Percentiles rank a stretch among this genome's conserved stretches.
Conservation (phyloP, 2,797 vertebrate species). For the Muscicapa striata region DNA sequence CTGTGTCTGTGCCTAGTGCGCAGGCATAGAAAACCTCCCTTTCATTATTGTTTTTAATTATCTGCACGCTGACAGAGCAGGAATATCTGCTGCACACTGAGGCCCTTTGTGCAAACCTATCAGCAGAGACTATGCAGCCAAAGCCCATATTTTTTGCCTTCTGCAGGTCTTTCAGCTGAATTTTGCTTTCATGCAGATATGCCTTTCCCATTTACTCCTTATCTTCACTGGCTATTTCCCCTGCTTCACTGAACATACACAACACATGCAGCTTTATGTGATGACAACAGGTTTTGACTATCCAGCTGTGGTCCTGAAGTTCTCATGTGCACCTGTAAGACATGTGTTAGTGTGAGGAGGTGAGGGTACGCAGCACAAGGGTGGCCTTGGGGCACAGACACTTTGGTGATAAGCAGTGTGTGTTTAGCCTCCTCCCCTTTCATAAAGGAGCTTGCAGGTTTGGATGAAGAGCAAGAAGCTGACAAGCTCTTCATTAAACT, state of each 20-base stretch:
- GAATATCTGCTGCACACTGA: slow-evolving; percentile 21
- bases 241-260: background rate
- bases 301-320: background rate
- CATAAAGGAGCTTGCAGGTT: background rate
- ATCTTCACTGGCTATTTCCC: background rate
- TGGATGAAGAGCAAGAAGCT: background rate
- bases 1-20: background rate
- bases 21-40: background rate
- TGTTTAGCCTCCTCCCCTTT: background rate
- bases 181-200: background rate
- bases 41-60: slow-evolving; percentile 57
- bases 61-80: background rate
- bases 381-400: background rate
- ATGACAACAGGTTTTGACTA: background rate
- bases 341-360: background rate
- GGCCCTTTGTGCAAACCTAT: background rate
- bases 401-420: background rate
- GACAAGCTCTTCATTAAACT: background rate
- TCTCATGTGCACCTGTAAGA: background rate
- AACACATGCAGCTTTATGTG: background rate
- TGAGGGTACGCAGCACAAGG: background rate
- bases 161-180: background rate
- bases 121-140: background rate
- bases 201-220: background rate
- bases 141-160: background rate